Evolutionary conservation across 2,113 vertebrate species (phyloP).

Genomic region (Prunella himalayana): DNA sequence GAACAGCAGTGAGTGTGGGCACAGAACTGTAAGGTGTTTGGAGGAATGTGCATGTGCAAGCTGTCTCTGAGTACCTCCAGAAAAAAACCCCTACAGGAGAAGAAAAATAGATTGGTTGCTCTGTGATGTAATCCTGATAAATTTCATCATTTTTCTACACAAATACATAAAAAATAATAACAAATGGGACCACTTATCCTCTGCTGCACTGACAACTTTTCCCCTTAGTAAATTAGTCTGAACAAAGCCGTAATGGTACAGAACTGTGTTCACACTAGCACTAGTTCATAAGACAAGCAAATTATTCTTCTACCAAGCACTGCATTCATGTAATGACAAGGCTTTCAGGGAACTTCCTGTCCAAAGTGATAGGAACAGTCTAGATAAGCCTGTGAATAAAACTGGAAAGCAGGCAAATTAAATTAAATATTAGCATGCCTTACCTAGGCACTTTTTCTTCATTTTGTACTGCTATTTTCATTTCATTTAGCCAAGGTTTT

Average conservation of each 20-base stretch:
- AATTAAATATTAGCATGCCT: neutral
- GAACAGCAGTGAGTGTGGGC: neutral
- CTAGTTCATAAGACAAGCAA: neutral
- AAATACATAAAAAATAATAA: neutral
- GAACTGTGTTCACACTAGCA: neutral
- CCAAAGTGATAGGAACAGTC: neutral
- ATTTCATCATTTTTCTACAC: neutral
- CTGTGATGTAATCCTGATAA: neutral
- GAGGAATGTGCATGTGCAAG: fast-evolving
- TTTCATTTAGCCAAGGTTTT: neutral
- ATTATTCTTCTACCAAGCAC: neutral
- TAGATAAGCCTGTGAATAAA: neutral
- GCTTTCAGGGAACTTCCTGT: neutral
- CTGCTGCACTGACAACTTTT: neutral
- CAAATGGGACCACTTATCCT: neutral
- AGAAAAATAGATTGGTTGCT: neutral
- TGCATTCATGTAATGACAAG: neutral
- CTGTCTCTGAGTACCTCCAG: neutral
- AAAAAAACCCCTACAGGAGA: neutral
- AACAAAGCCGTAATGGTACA: neutral
- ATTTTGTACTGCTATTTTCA: neutral
- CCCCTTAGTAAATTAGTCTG: neutral
- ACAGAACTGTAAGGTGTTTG: neutral
- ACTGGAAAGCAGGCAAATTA: neutral
- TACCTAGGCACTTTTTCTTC: neutral